Evolutionary conservation across 1,140 invertebrate genomes (phyloP).

Genomic region (Chlorops oryzae): DNA sequence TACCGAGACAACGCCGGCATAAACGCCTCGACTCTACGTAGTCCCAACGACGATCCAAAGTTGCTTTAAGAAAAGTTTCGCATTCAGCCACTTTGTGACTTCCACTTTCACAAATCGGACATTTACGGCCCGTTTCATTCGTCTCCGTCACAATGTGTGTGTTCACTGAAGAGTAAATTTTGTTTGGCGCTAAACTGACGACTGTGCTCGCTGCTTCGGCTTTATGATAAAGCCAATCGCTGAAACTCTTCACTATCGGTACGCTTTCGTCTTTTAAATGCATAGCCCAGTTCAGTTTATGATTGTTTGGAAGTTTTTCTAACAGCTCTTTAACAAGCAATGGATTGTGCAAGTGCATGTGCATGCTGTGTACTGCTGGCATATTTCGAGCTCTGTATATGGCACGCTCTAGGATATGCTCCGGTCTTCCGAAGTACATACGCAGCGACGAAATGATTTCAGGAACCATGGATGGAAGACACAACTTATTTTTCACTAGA

Average conservation of each 20-base stretch:
- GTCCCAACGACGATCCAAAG: not conserved
- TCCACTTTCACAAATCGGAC: too few species aligned
- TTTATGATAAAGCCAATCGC: not conserved
- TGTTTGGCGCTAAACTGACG: not conserved
- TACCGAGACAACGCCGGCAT: conserved; percentile 1
- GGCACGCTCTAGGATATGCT: conserved; percentile 2
- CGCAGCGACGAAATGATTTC: conserved; percentile 7
- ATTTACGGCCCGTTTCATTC: too few species aligned
- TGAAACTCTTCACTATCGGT: conserved; percentile 2
- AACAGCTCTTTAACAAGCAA: conserved; percentile 2
- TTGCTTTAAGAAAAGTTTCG: not conserved
- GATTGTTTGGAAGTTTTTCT: conserved; percentile 9
- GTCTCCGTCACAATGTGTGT: not conserved
- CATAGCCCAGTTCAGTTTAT: conserved; percentile 10
- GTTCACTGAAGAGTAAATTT: conserved; percentile 6
- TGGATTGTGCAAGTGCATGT: conserved; percentile 3
- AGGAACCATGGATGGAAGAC: not conserved
- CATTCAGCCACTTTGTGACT: too few species aligned
- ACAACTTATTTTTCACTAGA: conserved; percentile 4
- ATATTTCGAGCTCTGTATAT: conserved; percentile 1
- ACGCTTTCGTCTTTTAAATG: not conserved
- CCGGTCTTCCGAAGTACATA: conserved; percentile 7
- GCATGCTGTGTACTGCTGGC: not conserved
- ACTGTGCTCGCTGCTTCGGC: too few species aligned
- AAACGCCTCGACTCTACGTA: not conserved